Evolutionary conservation across 2,888 invertebrate species (phyloP).

Genomic region (Archips crataeganus): DNA sequence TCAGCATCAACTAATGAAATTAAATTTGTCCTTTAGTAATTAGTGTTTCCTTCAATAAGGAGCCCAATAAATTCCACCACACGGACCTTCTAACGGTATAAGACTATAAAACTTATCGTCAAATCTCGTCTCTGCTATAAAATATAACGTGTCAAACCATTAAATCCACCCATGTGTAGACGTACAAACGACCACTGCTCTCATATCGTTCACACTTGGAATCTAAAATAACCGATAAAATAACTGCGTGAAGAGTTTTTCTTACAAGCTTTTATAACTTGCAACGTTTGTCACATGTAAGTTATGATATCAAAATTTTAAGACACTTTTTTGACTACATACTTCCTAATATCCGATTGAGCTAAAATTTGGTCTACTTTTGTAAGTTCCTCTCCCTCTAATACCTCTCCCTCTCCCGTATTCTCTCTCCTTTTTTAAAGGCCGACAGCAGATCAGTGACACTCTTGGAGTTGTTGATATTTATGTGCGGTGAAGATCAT

Average conservation of each 20-base stretch:
- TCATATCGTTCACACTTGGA: neutral
- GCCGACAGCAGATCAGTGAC: too few relatives aligned
- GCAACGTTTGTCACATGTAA: too few relatives aligned
- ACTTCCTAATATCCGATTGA: too few relatives aligned
- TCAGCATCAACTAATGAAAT: neutral
- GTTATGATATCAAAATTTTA: too few relatives aligned
- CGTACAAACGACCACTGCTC: conserved; percentile 11
- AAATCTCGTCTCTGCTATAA: conserved; percentile 26
- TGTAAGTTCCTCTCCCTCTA: too few relatives aligned
- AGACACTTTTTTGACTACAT: too few relatives aligned
- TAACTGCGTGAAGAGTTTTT: neutral
- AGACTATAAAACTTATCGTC: conserved; percentile 40
- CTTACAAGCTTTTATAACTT: neutral
- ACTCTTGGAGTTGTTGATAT: too few relatives aligned
- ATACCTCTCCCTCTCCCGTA: too few relatives aligned
- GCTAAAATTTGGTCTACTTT: too few relatives aligned
- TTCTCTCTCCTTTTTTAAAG: too few relatives aligned
- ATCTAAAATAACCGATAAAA: neutral
- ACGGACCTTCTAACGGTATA: conserved; percentile 30
- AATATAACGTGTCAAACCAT: conserved; percentile 40
- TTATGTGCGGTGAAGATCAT: too few relatives aligned
- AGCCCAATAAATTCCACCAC: conserved; percentile 28
- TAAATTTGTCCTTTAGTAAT: neutral
- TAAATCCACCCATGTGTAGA: conserved; percentile 43
- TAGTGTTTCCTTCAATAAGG: conserved; percentile 3